Evolutionary conservation across 2,888 invertebrate species (phyloP), one percentile per base, ranked within the genome.

Genomic region (Dorcus hopei): DNA sequence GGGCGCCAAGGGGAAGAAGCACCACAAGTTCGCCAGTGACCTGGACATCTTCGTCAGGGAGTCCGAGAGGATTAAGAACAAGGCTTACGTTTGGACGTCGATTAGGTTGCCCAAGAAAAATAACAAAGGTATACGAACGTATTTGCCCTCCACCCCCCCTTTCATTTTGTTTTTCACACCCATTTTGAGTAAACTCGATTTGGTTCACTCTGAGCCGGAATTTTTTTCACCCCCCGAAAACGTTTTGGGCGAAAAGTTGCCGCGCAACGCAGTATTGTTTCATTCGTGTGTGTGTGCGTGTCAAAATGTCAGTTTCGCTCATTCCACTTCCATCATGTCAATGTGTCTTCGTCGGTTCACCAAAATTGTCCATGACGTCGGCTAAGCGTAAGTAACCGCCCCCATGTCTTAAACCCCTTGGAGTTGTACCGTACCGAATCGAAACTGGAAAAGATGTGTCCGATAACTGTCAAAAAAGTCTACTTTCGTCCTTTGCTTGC

Each of bases 1-100:
- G 76, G 77, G 75, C 8, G 72, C 73, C 52, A 74, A 73, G 60
- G 75, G 76, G 42, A 82, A 81, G 62, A 84, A 84, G 67, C 74
- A 73, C 55, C 73, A 74, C 60, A 80, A 81, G 67, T 85, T 84
- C 70, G 76, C 80, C n/a, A 85, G 85, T 79, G 85, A 86, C 71
- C 68, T 80, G 66, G 77, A 79, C 67, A 76, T 79, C 64, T 78
- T 77, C 63, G 72, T 72, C n/a, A 66, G 68, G 53, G 74, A 77
- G 58, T 72, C 75, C 48, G 78, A 78, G 64, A 71, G 80, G 60
- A 75, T 82, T 64, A 83, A 81, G 68, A 70, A 71, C 41, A 78
- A 82, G 64, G 79, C 78, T 49, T 82, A 82, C 65, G 80, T 79
- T 58, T 80, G 84, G 85, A 81, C 82, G 2, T 80, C 83, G 0